A percentile compares a stretch with the other conserved stretches of the same genome.
These are phyloP conservation scores for Bombus breviceps DNA, from an alignment of 1,140 invertebrate genomes.

Conservation along the genomic window DNA sequence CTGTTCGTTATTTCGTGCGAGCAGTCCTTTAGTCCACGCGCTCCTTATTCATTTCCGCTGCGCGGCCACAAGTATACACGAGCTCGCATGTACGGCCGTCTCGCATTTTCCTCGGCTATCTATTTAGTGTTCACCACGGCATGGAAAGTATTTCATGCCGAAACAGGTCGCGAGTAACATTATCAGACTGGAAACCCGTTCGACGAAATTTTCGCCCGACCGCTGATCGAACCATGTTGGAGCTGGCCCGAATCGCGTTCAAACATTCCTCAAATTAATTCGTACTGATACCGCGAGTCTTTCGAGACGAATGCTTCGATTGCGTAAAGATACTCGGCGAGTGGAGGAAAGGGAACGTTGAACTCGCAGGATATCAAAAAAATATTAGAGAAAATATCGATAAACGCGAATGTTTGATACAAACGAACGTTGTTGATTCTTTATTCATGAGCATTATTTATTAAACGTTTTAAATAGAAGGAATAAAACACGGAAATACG, in stretches of 20 bases:
- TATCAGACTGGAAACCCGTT: slow-evolving; percentile 63
- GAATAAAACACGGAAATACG: too few species aligned
- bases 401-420: too few species aligned
- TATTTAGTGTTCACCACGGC: slow-evolving; percentile 61
- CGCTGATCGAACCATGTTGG: slow-evolving; percentile 8
- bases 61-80: slow-evolving; percentile 3
- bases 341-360: background rate
- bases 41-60: slow-evolving; percentile 33
- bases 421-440: too few species aligned
- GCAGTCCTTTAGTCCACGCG: slow-evolving; percentile 4
- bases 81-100: background rate
- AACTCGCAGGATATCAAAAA: background rate
- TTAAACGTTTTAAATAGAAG: too few species aligned
- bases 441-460: too few species aligned
- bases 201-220: slow-evolving; percentile 57
- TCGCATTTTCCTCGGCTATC: slow-evolving; percentile 56
- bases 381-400: too few species aligned
- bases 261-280: background rate
- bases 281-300: too few species aligned
- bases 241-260: slow-evolving; percentile 13
- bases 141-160: slow-evolving; percentile 64
- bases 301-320: background rate
- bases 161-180: slow-evolving; percentile 63
- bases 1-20: slow-evolving; percentile 10
- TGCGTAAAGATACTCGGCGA: background rate